These are phyloP conservation scores for Pipistrellus pipistrellus DNA, from an alignment of 2,797 vertebrate species.

Conservation along the genomic window DNA sequence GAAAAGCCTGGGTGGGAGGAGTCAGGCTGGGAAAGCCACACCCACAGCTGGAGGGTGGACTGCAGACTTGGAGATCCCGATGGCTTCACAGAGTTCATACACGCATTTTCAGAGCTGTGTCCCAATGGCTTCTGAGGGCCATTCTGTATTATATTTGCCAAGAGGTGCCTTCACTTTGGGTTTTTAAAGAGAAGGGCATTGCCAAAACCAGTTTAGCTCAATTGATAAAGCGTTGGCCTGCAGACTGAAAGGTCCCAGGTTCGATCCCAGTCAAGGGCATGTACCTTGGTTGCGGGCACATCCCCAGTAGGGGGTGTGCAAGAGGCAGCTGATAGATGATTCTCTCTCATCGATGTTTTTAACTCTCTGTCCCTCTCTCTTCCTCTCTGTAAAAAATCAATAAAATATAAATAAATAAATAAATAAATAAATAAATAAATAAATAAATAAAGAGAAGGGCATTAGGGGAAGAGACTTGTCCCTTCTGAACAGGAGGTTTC, in stretches of 20 bases:
- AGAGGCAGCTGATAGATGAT: no score
- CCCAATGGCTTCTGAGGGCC: background rate
- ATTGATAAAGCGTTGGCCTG: no score
- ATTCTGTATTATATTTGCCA: background rate
- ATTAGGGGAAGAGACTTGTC: background rate
- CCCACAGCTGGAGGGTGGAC: background rate
- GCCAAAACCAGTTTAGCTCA: no score
- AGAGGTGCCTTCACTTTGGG: background rate
- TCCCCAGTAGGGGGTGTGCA: no score
- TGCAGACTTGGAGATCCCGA: background rate
- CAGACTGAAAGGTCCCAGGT: no score
- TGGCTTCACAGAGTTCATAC: fast-evolving
- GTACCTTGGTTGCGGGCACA: no score
- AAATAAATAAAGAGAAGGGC: background rate
- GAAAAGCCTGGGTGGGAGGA: background rate
- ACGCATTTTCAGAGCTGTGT: background rate
- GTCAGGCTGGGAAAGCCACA: background rate
- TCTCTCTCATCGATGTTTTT: no score
- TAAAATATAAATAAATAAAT: no score
- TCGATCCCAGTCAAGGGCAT: no score
- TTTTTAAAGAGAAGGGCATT: background rate
- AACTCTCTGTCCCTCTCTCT: no score
- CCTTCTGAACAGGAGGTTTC: background rate
- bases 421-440: no score
- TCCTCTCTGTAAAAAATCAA: no score